phyloP scores from a whole-genome alignment of 1,140 invertebrate genomes.

The Sitodiplosis mosellana region DNA sequence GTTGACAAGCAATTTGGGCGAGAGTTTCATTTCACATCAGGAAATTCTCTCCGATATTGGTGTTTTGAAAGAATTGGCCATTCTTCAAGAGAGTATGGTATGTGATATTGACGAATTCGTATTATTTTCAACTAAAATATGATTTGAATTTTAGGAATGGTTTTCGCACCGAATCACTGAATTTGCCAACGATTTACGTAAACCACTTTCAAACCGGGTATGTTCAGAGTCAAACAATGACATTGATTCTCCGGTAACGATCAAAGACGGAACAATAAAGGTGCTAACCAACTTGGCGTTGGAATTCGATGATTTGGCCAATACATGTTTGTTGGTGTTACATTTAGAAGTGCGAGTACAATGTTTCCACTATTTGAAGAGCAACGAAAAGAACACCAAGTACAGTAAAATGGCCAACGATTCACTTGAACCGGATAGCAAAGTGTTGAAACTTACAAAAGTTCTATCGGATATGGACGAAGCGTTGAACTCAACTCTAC shows the following conservation, averaged over 20 bases:
- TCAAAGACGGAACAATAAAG: slow-evolving; percentile 24
- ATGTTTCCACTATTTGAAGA: slow-evolving; percentile 76
- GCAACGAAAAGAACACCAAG: slow-evolving; percentile 14
- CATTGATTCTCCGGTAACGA: slow-evolving; percentile 10
- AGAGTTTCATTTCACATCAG: slow-evolving; percentile 62
- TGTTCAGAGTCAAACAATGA: slow-evolving; percentile 5
- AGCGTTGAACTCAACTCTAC: slow-evolving; percentile 49
- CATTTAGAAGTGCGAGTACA: slow-evolving; percentile 87
- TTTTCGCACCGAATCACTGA: slow-evolving; percentile 36
- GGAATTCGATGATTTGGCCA: slow-evolving; percentile 73
- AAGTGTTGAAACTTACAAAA: slow-evolving; percentile 62
- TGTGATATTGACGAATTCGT: no score
- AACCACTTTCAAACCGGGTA: slow-evolving; percentile 20
- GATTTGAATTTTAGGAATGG: slow-evolving; percentile 33
- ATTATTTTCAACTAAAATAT: not conserved
- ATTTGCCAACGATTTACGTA: slow-evolving; percentile 30
- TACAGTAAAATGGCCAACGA: slow-evolving; percentile 21
- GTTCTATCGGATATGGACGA: slow-evolving; percentile 65
- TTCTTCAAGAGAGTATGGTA: slow-evolving; percentile 82
- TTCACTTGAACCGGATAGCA: slow-evolving; percentile 58
- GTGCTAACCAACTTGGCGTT: slow-evolving; percentile 42
- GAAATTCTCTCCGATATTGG: slow-evolving; percentile 64
- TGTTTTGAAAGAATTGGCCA: slow-evolving; percentile 63
- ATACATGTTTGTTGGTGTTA: slow-evolving; percentile 75
- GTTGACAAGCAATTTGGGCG: slow-evolving; percentile 69